Evolutionary conservation across 2,888 invertebrate genomes (phyloP).

Genomic region (Eueremaeus valkanovi): DNA sequence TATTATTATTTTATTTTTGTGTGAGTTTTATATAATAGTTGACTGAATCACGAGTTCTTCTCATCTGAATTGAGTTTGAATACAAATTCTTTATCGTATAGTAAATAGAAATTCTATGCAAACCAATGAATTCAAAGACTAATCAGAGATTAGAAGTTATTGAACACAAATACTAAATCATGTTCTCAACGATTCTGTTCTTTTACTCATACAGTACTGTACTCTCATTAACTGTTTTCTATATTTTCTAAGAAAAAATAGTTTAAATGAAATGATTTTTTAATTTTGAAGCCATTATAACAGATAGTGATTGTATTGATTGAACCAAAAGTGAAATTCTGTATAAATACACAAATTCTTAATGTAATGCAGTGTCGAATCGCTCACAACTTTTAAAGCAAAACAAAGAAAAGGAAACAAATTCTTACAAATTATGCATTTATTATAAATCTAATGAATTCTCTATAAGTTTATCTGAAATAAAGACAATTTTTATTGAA

Average conservation of each 20-base stretch:
- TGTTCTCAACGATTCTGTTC: background rate
- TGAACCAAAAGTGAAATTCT: background rate
- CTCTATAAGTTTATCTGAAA: background rate
- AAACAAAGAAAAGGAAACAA: too few relatives aligned
- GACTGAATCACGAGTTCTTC: too few relatives aligned
- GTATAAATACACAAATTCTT: background rate
- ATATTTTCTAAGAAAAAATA: background rate
- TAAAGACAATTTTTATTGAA: background rate
- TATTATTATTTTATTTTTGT: background rate
- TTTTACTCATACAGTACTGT: background rate
- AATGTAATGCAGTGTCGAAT: background rate
- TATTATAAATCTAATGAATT: background rate
- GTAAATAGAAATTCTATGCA: slow-evolving; percentile 29
- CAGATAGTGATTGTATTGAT: background rate
- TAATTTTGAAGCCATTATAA: background rate
- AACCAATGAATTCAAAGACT: slow-evolving; percentile 5
- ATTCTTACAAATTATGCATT: background rate
- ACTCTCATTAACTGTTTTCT: background rate
- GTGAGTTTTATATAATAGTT: background rate
- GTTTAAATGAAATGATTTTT: background rate
- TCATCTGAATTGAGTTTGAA: too few relatives aligned
- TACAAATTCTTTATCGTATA: too few relatives aligned
- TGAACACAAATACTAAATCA: background rate
- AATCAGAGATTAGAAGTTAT: slow-evolving; percentile 29
- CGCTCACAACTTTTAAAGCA: background rate